phyloP scores from a whole-genome alignment of 1,140 invertebrate genomes.

The Pemphigus obesinymphae region DNA sequence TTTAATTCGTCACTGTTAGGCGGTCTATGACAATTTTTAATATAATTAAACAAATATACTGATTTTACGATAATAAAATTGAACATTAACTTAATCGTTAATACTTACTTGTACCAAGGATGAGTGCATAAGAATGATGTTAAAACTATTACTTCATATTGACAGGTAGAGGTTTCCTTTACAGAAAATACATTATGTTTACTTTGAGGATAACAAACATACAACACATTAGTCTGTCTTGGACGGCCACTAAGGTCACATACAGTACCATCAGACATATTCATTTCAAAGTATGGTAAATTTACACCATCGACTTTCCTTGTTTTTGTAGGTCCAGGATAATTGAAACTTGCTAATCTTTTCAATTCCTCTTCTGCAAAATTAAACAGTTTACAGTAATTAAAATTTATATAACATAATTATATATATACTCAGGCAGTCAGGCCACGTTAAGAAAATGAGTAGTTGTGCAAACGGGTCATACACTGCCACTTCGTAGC shows the following conservation, averaged over 20 bases:
- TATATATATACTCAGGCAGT: too few species aligned
- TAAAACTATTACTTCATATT: conserved; percentile 86
- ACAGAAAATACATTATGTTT: conserved; percentile 89
- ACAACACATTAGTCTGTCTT: conserved; percentile 71
- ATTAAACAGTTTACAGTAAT: background rate
- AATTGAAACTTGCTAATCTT: conserved; percentile 26
- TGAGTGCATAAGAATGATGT: conserved; percentile 81
- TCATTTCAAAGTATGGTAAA: conserved; percentile 77
- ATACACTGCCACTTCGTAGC: too few species aligned
- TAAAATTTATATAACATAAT: too few species aligned
- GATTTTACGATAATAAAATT: background rate
- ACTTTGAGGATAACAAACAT: conserved; percentile 78
- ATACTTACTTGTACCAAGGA: conserved; percentile 70
- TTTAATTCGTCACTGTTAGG: conserved; percentile 33
- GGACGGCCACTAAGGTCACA: conserved; percentile 87
- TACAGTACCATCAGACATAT: conserved; percentile 72
- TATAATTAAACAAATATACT: background rate
- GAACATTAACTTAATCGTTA: background rate
- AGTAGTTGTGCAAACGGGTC: too few species aligned
- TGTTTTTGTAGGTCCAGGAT: conserved; percentile 35
- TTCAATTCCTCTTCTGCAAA: conserved; percentile 18
- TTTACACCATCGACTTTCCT: conserved; percentile 81
- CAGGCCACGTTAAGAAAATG: too few species aligned
- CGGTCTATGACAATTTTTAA: background rate
- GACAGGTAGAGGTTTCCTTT: conserved; percentile 88